Conservation (phyloP, 2,113 vertebrate genomes). For the Corapipo altera region DNA sequence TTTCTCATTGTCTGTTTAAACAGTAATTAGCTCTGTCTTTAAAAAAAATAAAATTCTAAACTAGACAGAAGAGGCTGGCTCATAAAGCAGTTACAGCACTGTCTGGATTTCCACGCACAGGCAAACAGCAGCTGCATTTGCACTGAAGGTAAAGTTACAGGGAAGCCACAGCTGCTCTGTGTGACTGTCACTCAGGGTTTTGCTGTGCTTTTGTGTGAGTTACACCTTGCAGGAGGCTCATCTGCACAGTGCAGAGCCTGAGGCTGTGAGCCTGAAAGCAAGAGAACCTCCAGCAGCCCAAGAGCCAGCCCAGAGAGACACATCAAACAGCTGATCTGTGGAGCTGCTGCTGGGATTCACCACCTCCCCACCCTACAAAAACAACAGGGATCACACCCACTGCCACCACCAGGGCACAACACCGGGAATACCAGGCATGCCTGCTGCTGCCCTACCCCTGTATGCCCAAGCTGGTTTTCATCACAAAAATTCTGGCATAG, state of each 20-base stretch:
- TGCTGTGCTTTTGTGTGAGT: background rate
- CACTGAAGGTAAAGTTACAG: background rate
- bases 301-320: background rate
- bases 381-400: background rate
- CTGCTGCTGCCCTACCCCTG: background rate
- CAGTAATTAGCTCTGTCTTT: background rate
- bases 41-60: background rate
- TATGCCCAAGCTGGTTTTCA: background rate
- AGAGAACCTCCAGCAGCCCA: background rate
- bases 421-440: rapidly evolving
- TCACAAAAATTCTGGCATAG: background rate
- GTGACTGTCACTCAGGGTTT: background rate
- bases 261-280: background rate
- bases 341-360: background rate
- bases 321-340: background rate
- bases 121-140: background rate
- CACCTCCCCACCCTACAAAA: background rate
- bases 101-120: background rate
- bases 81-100: background rate
- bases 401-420: background rate
- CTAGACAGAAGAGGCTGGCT: background rate
- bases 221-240: background rate
- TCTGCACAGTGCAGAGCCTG: background rate
- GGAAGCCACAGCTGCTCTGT: background rate
- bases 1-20: background rate